Conservation (phyloP, 1,140 invertebrate species). For the Mamestra configurata region DNA sequence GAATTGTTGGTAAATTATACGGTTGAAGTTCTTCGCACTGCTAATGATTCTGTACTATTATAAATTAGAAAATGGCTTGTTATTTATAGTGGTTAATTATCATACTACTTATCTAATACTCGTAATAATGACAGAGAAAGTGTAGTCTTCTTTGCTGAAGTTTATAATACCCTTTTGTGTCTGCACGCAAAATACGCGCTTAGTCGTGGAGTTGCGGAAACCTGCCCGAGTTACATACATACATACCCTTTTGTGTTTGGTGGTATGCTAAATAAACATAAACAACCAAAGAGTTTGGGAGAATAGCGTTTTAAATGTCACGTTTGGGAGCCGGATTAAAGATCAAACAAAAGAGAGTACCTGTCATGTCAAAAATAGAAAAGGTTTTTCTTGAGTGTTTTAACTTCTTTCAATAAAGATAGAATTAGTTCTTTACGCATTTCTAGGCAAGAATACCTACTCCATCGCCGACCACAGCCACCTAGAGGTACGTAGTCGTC, state of each 20-base stretch:
- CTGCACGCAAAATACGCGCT: no score
- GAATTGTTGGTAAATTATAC: neutral
- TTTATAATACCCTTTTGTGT: neutral
- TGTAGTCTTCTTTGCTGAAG: neutral
- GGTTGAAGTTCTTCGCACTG: neutral
- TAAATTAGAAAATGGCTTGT: neutral
- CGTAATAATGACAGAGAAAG: neutral
- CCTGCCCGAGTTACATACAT: no score
- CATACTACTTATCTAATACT: neutral
- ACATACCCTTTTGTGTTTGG: neutral
- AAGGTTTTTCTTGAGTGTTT: no score
- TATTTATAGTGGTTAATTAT: constrained; percentile 8
- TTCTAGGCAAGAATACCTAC: no score
- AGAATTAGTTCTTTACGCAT: no score
- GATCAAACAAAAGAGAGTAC: neutral
- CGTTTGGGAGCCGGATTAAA: neutral
- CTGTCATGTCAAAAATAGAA: no score
- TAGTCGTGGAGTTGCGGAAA: no score
- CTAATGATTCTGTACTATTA: neutral
- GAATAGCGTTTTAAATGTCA: neutral
- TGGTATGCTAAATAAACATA: neutral
- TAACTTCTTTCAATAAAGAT: no score
- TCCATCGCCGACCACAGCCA: no score
- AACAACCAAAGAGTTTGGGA: neutral
- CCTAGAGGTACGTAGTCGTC: no score